Conservation (phyloP, 2,113 vertebrate species). For the Tor tambroides region DNA sequence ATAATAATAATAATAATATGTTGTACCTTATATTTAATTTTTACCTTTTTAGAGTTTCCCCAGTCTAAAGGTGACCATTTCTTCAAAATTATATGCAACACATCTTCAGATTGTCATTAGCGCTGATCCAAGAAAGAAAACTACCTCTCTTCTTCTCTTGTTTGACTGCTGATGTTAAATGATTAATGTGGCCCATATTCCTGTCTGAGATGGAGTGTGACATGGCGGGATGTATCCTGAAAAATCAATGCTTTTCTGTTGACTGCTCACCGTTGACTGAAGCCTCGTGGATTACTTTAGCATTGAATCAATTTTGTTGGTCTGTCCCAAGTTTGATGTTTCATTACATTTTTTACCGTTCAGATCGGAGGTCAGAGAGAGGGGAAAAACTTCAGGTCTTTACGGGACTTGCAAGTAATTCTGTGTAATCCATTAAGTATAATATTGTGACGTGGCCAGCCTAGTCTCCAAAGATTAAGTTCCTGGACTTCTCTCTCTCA, state of each 20-base stretch:
- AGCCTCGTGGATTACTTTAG: constrained; percentile 46
- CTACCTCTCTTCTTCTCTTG: constrained; percentile 36
- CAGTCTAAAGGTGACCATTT: background rate
- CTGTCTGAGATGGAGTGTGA: constrained; percentile 48
- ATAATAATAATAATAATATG: too few relatives aligned
- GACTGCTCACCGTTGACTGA: constrained; percentile 40
- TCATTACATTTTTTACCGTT: constrained; percentile 35
- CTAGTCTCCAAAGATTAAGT: constrained; percentile 8
- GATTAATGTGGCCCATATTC: constrained; percentile 53
- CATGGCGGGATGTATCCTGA: constrained; percentile 28
- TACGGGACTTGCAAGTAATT: background rate
- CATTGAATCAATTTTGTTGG: constrained; percentile 47
- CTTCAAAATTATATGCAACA: constrained; percentile 9
- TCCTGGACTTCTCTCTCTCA: background rate
- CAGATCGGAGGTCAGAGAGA: constrained; percentile 22
- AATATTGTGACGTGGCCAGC: constrained; percentile 1
- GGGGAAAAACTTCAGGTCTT: constrained; percentile 15
- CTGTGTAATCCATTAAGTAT: background rate
- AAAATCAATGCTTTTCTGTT: constrained; percentile 54
- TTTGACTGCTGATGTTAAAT: constrained; percentile 51
- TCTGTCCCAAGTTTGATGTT: constrained; percentile 24
- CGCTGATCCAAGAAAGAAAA: constrained; percentile 33
- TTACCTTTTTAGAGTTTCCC: background rate
- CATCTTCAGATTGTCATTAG: constrained; percentile 36
- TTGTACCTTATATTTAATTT: background rate